phyloP scores from a whole-genome alignment of 2,888 invertebrate genomes.

The Xestoiulus laeticollis region DNA sequence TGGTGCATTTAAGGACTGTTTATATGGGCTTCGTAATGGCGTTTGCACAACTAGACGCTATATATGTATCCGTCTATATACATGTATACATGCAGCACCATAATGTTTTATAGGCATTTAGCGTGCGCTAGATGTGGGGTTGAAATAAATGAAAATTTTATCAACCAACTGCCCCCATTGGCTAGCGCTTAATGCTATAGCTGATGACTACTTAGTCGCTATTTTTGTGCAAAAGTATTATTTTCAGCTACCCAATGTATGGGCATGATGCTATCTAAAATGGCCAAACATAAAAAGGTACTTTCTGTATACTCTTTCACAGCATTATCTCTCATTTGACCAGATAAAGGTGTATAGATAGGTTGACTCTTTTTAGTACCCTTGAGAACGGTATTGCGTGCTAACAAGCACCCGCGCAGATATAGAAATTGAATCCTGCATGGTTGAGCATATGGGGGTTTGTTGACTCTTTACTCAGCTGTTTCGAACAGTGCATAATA shows the following conservation, averaged over 20 bases:
- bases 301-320: background rate
- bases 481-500: too few species aligned
- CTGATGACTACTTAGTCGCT: background rate
- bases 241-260: too few species aligned
- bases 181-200: background rate
- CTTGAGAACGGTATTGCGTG: too few species aligned
- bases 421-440: too few species aligned
- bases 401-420: too few species aligned
- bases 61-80: background rate
- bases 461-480: too few species aligned
- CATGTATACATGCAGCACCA: background rate
- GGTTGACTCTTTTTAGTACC: too few species aligned
- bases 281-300: background rate
- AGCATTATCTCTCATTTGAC: too few species aligned
- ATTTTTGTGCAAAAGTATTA: background rate
- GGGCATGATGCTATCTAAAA: background rate
- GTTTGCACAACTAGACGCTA: conserved; percentile 22
- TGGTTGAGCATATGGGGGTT: too few species aligned
- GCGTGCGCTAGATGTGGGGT: conserved; percentile 27
- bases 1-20: conserved; percentile 43
- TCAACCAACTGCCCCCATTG: conserved; percentile 25
- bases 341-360: too few species aligned
- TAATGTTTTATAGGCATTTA: conserved; percentile 41
- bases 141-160: conserved; percentile 12
- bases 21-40: conserved; percentile 43